Conservation (phyloP, 2,113 vertebrate genomes). For the Calidris pugnax region DNA sequence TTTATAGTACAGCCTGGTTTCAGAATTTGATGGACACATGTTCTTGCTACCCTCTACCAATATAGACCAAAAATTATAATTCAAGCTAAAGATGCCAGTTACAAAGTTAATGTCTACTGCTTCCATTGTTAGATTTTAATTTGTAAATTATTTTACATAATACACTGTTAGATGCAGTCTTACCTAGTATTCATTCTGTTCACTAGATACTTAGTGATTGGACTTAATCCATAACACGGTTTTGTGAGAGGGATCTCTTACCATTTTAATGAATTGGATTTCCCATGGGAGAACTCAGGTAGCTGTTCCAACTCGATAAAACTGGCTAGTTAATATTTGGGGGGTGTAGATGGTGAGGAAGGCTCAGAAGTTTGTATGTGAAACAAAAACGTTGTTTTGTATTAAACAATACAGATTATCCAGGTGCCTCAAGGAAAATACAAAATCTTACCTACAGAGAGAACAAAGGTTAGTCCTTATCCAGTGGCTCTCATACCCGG, state of each 20-base stretch:
- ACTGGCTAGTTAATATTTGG: background rate
- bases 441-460: slow-evolving; percentile 89
- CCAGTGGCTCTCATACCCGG: slow-evolving; percentile 98
- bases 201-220: background rate
- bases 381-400: background rate
- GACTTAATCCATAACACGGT: background rate
- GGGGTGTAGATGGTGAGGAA: background rate
- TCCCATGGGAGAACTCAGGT: background rate
- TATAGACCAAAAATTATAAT: background rate
- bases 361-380: background rate
- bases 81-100: background rate
- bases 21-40: background rate
- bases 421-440: slow-evolving; percentile 97
- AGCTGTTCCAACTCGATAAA: background rate
- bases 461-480: slow-evolving; percentile 91
- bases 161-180: background rate
- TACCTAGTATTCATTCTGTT: background rate
- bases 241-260: background rate
- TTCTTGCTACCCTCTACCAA: background rate
- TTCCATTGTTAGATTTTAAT: background rate
- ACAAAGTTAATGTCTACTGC: background rate
- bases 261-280: background rate
- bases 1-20: background rate
- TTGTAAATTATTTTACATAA: background rate
- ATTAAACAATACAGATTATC: slow-evolving; percentile 83